A percentile compares a stretch with the other conserved stretches of the same genome.
These are phyloP conservation scores for Lacerta viridis DNA, from an alignment of 2,797 vertebrate species.

Conservation along the genomic window DNA sequence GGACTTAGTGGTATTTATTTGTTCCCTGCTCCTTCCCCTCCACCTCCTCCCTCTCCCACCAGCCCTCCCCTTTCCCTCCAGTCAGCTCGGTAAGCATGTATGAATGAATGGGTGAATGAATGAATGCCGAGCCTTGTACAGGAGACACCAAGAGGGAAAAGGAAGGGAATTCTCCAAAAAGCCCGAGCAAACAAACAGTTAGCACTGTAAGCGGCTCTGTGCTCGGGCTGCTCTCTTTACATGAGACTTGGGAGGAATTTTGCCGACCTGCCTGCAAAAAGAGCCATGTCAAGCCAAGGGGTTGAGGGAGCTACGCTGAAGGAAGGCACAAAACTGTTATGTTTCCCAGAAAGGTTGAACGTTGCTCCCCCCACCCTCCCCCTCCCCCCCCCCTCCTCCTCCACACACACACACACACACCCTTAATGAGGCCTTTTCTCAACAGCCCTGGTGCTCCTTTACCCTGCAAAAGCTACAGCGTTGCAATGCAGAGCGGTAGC, in stretches of 20 bases:
- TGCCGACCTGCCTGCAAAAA: constrained; percentile 75
- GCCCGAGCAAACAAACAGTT: constrained; percentile 64
- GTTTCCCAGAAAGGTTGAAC: constrained; percentile 56
- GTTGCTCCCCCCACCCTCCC: constrained; percentile 34
- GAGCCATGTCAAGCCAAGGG: constrained; percentile 77
- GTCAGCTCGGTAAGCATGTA: constrained; percentile 11
- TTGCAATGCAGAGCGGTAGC: constrained; percentile 67
- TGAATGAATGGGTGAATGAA: constrained; percentile 24
- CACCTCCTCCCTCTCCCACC: no score
- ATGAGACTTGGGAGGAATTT: constrained; percentile 77
- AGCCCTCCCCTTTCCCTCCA: background rate
- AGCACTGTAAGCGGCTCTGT: constrained; percentile 59
- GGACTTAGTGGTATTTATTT: constrained; percentile 33
- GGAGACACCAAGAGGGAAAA: constrained; percentile 15
- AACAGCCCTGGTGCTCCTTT: constrained; percentile 72
- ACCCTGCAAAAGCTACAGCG: constrained; percentile 69
- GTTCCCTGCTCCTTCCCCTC: background rate
- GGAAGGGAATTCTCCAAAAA: constrained; percentile 15
- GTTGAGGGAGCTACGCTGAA: constrained; percentile 71
- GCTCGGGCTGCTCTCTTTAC: constrained; percentile 72
- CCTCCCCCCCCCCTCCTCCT: constrained; percentile 33
- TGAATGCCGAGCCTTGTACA: constrained; percentile 30
- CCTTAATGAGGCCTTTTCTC: constrained; percentile 79
- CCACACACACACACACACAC: constrained; percentile 42
- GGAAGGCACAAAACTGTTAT: constrained; percentile 71